Base-by-base conservation (phyloP, 2,113 vertebrate genomes). In the Brachyhypopomus gauderio region DNA sequence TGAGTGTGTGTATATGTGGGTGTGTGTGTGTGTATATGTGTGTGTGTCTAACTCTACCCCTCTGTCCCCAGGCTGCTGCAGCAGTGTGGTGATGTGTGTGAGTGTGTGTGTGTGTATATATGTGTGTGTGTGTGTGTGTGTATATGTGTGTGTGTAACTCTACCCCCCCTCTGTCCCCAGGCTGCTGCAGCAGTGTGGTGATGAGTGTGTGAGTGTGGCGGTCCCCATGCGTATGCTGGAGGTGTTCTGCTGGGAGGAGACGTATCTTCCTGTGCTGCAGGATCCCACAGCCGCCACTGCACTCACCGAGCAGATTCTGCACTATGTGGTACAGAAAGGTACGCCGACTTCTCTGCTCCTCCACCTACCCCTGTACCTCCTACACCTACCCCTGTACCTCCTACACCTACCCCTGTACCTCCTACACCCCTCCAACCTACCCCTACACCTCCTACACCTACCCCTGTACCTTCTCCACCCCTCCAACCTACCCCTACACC, bases 281-380 rank as follows among this genome's bases (percentile, higher is more conserved):
- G 96, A 98, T 87, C 90, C 94, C 82, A 87, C 89, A 89, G 91
- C 88, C 79, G 95, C 96, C 92, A 93, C 93, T 84, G 95, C 95
- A n/a, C 87, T 98, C 89, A 92, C 96, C 62, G 97, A 99, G 92
- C 97, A 98, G 90, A 94, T 98, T 94, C 96, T 98, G 96, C 95
- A 97, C 96, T 98, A 96, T 93, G 94, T 98, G 95, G 91, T 99
- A 92, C 96, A 98, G 85, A 97, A 95, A 95, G 98, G 98, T 98
- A 88, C 12, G 27, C 17, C 7, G 45, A 52, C 12, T 11, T 48
- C 45, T 6, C 45, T 48, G 3, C n/a, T n/a, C n/a, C n/a, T n/a
- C n/a, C n/a, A n/a, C n/a, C n/a, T n/a, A n/a, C n/a, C n/a, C n/a
- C n/a, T n/a, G n/a, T n/a, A n/a, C n/a, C n/a, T n/a, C n/a, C n/a